Evolutionary conservation across 2,797 vertebrate species (phyloP).

Genomic region (Poecilia picta): DNA sequence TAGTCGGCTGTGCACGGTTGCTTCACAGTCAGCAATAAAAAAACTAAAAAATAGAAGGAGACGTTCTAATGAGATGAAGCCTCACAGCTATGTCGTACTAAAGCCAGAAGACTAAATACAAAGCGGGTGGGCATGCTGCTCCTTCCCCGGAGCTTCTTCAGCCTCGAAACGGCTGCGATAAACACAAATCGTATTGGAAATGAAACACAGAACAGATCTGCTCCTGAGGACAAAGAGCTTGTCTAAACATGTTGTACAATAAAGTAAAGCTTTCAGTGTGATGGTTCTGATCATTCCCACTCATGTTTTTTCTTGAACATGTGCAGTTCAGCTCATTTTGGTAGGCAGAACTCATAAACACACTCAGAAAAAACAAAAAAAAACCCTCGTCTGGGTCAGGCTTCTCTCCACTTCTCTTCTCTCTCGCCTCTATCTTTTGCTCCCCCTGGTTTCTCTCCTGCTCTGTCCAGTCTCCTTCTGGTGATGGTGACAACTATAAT

Average conservation of each 20-base stretch:
- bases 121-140: constrained; percentile 2
- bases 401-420: constrained; percentile 22
- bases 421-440: constrained; percentile 10
- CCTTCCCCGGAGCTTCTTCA: constrained; percentile 4
- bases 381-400: constrained; percentile 7
- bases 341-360: constrained; percentile 50
- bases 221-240: constrained; percentile 45
- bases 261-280: constrained; percentile 63
- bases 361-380: constrained; percentile 10
- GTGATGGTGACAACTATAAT: constrained; percentile 55
- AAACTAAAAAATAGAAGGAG: not conserved
- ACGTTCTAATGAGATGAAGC: constrained; percentile 30
- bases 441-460: constrained; percentile 13
- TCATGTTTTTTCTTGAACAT: constrained; percentile 58
- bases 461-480: constrained; percentile 28
- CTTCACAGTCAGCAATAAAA: constrained; percentile 14
- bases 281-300: constrained; percentile 44
- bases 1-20: constrained; percentile 1
- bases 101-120: constrained; percentile 20
- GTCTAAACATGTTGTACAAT: constrained; percentile 64
- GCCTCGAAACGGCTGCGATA: constrained; percentile 38
- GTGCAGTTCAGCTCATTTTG: constrained; percentile 27
- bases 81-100: constrained; percentile 1
- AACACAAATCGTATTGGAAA: constrained; percentile 54
- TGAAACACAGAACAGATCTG: constrained; percentile 48